Conservation (phyloP, 2,888 invertebrate genomes). For the Diabrotica balteata region DNA sequence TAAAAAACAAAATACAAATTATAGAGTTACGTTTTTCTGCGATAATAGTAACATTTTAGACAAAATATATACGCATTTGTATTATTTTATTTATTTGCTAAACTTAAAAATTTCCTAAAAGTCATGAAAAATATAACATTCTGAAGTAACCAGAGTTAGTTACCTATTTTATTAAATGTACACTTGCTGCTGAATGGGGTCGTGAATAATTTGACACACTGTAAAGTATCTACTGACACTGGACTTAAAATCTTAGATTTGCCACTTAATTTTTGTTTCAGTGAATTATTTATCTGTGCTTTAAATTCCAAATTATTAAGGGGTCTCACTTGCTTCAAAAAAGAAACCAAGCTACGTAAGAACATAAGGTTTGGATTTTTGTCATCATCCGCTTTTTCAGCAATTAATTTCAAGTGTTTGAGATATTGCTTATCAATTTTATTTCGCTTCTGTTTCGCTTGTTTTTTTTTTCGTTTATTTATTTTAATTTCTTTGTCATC, state of each 20-base stretch:
- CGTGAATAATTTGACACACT: not conserved
- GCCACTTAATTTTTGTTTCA: not conserved
- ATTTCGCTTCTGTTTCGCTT: not conserved
- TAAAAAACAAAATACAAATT: slow-evolving; percentile 4
- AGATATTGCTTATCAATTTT: slow-evolving; percentile 2
- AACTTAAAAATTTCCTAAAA: not conserved
- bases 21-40: not conserved
- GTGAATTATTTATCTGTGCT: slow-evolving; percentile 4
- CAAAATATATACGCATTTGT: too few species aligned
- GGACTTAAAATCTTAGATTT: not conserved
- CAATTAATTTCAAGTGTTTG: slow-evolving; percentile 1
- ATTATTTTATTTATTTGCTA: not conserved
- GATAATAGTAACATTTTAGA: too few species aligned
- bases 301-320: slow-evolving; percentile 4
- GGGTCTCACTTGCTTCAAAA: slow-evolving; percentile 1
- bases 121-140: not conserved
- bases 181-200: not conserved
- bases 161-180: not conserved
- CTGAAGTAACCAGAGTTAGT: not conserved
- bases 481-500: not conserved
- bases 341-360: slow-evolving; percentile 4
- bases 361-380: slow-evolving; percentile 10
- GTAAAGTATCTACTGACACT: not conserved
- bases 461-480: not conserved
- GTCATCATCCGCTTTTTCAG: slow-evolving; percentile 1